Conservation (phyloP, 2,888 invertebrate genomes). For the Liposcelis brunnea region DNA sequence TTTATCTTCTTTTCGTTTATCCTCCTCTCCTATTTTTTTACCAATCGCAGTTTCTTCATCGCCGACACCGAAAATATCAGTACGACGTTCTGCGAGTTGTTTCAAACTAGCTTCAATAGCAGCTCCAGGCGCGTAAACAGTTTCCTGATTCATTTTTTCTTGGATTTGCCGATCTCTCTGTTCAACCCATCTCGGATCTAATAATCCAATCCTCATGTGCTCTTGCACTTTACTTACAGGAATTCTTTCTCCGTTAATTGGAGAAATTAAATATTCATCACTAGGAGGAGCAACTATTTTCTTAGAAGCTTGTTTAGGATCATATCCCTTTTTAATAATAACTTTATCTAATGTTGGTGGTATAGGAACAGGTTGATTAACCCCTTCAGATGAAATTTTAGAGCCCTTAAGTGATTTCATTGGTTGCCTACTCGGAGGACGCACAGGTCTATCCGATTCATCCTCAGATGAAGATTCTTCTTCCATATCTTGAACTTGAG, state of each 20-base stretch:
- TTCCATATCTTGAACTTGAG: slow-evolving; percentile 76
- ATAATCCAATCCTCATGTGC: slow-evolving; percentile 89
- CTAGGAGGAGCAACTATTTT: slow-evolving; percentile 43
- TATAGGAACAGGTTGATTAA: slow-evolving; percentile 43
- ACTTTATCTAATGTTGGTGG: slow-evolving; percentile 86
- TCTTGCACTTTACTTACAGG: slow-evolving; percentile 94
- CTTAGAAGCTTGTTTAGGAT: slow-evolving; percentile 65
- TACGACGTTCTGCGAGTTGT: slow-evolving; percentile 93
- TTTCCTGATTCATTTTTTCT: slow-evolving; percentile 84
- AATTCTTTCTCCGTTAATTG: slow-evolving; percentile 94
- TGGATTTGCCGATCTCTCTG: slow-evolving; percentile 87
- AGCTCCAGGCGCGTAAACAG: slow-evolving; percentile 57
- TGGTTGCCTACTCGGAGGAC: slow-evolving; percentile 28
- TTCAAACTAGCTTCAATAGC: slow-evolving; percentile 94
- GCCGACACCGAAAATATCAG: slow-evolving; percentile 98
- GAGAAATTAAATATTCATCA: slow-evolving; percentile 90
- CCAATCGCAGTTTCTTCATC: slow-evolving; percentile 98
- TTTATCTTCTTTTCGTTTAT: slow-evolving; percentile 63
- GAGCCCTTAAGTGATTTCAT: slow-evolving; percentile 24
- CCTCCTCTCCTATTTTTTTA: slow-evolving; percentile 90
- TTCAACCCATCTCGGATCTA: slow-evolving; percentile 96
- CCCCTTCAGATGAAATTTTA: slow-evolving; percentile 11
- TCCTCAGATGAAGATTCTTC: slow-evolving; percentile 63
- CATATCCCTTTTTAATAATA: slow-evolving; percentile 86
- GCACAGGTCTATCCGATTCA: slow-evolving; percentile 28